Evolutionary conservation across 2,113 vertebrate genomes (phyloP).

Genomic region (Oryzias melastigma): DNA sequence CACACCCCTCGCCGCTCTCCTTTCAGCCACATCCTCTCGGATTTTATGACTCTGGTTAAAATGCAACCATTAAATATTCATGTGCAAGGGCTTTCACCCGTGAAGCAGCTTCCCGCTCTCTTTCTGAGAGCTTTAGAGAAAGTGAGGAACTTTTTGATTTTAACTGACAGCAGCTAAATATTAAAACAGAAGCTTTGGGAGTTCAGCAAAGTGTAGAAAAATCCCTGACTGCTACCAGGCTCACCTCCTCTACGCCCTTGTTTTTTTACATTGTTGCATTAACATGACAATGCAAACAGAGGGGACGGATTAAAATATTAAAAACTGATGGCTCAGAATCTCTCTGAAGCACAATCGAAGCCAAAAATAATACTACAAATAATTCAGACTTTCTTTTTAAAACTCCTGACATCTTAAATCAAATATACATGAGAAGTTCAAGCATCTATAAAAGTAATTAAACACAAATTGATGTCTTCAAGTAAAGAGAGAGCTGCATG

Average conservation of each 20-base stretch:
- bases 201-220: slow-evolving; percentile 45
- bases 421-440: slow-evolving; percentile 39
- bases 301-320: slow-evolving; percentile 47
- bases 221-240: slow-evolving; percentile 10
- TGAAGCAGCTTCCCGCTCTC: slow-evolving; percentile 55
- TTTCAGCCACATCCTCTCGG: slow-evolving; percentile 67
- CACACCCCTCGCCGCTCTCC: slow-evolving; percentile 59
- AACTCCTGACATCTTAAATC: slow-evolving; percentile 35
- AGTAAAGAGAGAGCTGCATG: slow-evolving; percentile 40
- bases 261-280: slow-evolving; percentile 43
- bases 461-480: slow-evolving; percentile 38
- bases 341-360: slow-evolving; percentile 45
- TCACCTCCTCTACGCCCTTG: slow-evolving; percentile 30
- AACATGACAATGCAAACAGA: slow-evolving; percentile 51
- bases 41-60: slow-evolving; percentile 75
- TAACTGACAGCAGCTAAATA: slow-evolving; percentile 69
- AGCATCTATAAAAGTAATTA: slow-evolving; percentile 32
- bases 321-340: slow-evolving; percentile 47
- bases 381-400: slow-evolving; percentile 47
- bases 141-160: slow-evolving; percentile 73
- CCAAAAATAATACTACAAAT: slow-evolving; percentile 58
- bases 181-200: slow-evolving; percentile 56
- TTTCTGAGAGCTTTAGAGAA: slow-evolving; percentile 53
- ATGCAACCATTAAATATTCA: slow-evolving; percentile 77
- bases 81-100: slow-evolving; percentile 71